Percentiles rank a stretch among this genome's conserved stretches.
These are phyloP conservation scores for Nibea albiflora DNA, from an alignment of 2,113 vertebrate genomes.

Conservation along the genomic window DNA sequence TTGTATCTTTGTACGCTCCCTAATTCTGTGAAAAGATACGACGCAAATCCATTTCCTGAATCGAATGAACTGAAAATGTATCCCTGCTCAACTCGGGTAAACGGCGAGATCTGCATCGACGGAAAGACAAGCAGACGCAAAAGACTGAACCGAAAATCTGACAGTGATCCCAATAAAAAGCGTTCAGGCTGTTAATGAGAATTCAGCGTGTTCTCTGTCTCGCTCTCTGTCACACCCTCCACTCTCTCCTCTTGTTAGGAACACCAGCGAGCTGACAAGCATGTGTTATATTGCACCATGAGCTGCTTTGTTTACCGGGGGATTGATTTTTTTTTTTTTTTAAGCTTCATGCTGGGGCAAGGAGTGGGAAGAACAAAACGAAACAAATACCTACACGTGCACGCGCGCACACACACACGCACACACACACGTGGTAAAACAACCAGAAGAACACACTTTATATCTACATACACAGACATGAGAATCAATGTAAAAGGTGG, in stretches of 20 bases:
- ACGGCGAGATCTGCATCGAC: slow-evolving; percentile 4
- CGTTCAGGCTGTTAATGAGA: slow-evolving; percentile 31
- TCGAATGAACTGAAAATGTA: slow-evolving; percentile 37
- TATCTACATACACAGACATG: slow-evolving; percentile 34
- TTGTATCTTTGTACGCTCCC: neutral
- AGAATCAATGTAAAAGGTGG: slow-evolving; percentile 44
- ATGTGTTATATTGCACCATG: slow-evolving; percentile 1
- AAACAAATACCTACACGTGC: slow-evolving; percentile 34
- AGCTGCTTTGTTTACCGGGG: slow-evolving; percentile 44
- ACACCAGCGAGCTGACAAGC: slow-evolving; percentile 24
- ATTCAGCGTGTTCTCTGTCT: slow-evolving; percentile 22
- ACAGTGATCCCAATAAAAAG: slow-evolving; percentile 27
- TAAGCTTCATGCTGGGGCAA: slow-evolving; percentile 61
- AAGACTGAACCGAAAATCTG: slow-evolving; percentile 28
- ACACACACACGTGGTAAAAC: slow-evolving; percentile 23
- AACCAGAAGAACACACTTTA: slow-evolving; percentile 36
- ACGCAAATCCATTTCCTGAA: slow-evolving; percentile 1
- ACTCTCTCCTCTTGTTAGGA: slow-evolving; percentile 8
- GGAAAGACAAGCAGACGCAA: slow-evolving; percentile 36
- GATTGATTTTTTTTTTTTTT: slow-evolving; percentile 20
- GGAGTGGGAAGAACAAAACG: slow-evolving; percentile 39
- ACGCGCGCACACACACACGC: neutral
- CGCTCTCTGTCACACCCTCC: neutral
- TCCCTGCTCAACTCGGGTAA: neutral
- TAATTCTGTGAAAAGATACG: neutral